Conservation (phyloP, 2,888 invertebrate genomes). For the Ariolimax columbianus region DNA sequence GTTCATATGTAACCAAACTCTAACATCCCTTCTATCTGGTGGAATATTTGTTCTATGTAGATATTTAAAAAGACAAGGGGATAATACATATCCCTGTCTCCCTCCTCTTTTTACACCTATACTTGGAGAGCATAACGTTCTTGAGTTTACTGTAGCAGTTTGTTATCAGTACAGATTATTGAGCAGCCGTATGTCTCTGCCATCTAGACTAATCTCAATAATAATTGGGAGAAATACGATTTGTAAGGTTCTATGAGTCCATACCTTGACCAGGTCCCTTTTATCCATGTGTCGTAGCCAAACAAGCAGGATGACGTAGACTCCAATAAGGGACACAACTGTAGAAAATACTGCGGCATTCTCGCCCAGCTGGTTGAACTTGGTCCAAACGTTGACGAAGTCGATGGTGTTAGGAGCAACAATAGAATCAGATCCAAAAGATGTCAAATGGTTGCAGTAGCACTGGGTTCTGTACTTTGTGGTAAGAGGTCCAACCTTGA, state of each 20-base stretch:
- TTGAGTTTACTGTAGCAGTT: too few species aligned
- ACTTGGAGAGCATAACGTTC: too few species aligned
- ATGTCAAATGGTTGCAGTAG: conserved; percentile 76
- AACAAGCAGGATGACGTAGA: conserved; percentile 74
- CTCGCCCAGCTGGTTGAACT: conserved; percentile 76
- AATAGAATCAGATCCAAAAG: conserved; percentile 78
- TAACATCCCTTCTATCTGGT: too few species aligned
- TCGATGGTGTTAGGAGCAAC: conserved; percentile 79
- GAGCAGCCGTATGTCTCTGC: too few species aligned
- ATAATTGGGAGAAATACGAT: too few species aligned
- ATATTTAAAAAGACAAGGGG: too few species aligned
- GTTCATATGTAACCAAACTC: too few species aligned
- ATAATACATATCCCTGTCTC: too few species aligned
- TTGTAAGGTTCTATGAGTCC: not conserved
- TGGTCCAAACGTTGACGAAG: conserved; percentile 77
- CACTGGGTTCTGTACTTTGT: conserved; percentile 74
- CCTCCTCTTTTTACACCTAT: too few species aligned
- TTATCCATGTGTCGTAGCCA: conserved; percentile 77
- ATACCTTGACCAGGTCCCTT: conserved; percentile 76
- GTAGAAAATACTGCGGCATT: conserved; percentile 78
- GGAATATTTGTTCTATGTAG: too few species aligned
- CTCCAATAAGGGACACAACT: conserved; percentile 71
- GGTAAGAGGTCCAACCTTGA: conserved; percentile 73
- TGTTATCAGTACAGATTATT: too few species aligned
- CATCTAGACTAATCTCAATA: too few species aligned